Evolutionary conservation across 2,113 vertebrate species (phyloP), one percentile per base, ranked within the genome.

Genomic region (Erinaceus europaeus): DNA sequence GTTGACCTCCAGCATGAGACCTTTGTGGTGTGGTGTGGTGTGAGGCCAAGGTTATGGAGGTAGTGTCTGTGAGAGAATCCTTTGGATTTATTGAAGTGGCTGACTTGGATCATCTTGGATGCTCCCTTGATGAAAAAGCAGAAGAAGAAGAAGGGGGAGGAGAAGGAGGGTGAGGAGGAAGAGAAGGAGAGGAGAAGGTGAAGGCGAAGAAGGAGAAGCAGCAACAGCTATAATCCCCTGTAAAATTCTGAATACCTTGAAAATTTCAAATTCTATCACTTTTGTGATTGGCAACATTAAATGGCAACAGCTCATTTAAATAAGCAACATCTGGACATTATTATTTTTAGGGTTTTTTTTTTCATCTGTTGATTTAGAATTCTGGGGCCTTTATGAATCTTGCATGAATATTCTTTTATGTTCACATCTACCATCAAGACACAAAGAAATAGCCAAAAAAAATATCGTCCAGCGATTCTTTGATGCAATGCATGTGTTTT

Each of bases 271-370:
- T 93, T 94, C 95, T 91, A 84, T 90, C 96, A 93, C 92, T 91
- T 94, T 46, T 88, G 88, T 92, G 95, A 96, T 96, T 96, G 95
- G 95, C 95, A 95, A 91, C 92, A 94, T 93, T 94, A 95, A 95
- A 96, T 95, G 94, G 93, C 92, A 97, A 74, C 55, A 86, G 91
- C 96, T 97, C 95, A 97, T 97, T 97, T 97, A 97, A 97, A 97
- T 97, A 95, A 94, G 95, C 95, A 97, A 97, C 96, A 98, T 97
- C 96, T 97, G 96, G 97, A 97, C 94, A 88, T 96, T 97, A 97
- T 97, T 97, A 97, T 96, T 97, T 96, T 97, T 97, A 95, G 96
- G 95, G 95, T 93, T 95, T 97, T 96, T 95, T 97, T 96, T 59
- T 97, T 97, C 96, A 94, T 96, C 94, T 97, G 95, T 96, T 96